Evolutionary conservation across 2,888 invertebrate genomes (phyloP), one percentile per base, ranked within the genome.

Genomic region (Drosophila prostipennis): DNA sequence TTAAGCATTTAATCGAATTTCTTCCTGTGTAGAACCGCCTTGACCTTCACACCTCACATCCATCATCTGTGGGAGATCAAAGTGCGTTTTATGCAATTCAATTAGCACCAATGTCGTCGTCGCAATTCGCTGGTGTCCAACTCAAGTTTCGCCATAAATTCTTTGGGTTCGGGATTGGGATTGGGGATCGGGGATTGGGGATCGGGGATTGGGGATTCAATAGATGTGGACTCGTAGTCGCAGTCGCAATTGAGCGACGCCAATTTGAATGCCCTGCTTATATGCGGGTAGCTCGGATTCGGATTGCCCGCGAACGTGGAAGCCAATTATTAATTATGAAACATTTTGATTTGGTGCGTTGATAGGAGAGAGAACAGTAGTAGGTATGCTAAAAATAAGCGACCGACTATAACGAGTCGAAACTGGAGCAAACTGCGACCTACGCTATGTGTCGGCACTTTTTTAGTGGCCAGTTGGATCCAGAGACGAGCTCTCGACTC

Each of bases 51-150:
- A 26, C 7, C 46, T 32, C 36, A 23, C 63, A 53, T 37, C 49
- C 55, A 32, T 58, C 52, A 37, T 54, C 37, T 49, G 51, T 32
- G 48, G 32, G 63, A 75, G 78, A 87, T 80, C 88, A 76, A 74
- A 79, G 84, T 83, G 87, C 84, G 87, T 86, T 88, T 79, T 80
- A 75, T 76, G 69, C 84, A 88, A 80, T 84, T 84, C 80, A 88
- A 84, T 84, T 83, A 86, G 72, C 56, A 57, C 65, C 57, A 75
- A 65, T 61, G 75, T 55, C 74, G 61, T 36, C 74, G 61, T 36
- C 48, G 46, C 3, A 16, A 16, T 48, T 34, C 19, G 13, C 23
- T 7, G 10, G 19, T 36, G 43, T 36, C 34, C 56, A 34, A 63
- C 40, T 51, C 16, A 10, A 2, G 8, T 26, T 16, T 23, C 43